A percentile compares a stretch with the other conserved stretches of the same genome.
Evolutionary conservation across 2,113 vertebrate genomes (phyloP).

Genomic region (Platichthys flesus): DNA sequence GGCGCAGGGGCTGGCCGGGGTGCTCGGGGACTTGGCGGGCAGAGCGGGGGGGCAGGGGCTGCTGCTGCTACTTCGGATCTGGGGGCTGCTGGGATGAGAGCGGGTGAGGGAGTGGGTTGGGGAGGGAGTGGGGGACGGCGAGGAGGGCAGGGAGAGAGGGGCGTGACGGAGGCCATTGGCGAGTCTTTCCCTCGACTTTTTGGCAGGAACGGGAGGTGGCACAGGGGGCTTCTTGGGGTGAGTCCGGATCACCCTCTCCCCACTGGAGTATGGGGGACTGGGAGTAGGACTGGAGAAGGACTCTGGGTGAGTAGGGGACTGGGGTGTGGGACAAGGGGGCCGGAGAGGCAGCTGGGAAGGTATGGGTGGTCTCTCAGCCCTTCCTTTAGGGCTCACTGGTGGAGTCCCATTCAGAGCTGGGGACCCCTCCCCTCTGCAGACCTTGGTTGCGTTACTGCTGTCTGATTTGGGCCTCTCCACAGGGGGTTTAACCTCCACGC

Average conservation of each 20-base stretch:
- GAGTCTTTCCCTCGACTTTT: conserved; percentile 93
- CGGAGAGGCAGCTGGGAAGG: conserved; percentile 73
- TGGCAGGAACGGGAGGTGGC: conserved; percentile 94
- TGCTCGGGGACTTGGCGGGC: conserved; percentile 82
- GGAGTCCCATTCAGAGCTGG: conserved; percentile 30
- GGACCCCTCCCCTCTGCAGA: conserved; percentile 17
- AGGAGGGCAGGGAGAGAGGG: conserved; percentile 75
- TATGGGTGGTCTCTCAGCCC: conserved; percentile 54
- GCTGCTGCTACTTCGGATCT: conserved; percentile 60
- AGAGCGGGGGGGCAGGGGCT: conserved; percentile 80
- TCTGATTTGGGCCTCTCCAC: conserved; percentile 48
- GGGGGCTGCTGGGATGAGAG: conserved; percentile 70
- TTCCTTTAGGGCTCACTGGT: conserved; percentile 57
- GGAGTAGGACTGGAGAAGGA: conserved; percentile 56
- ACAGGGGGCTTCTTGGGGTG: conserved; percentile 89
- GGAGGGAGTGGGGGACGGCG: conserved; percentile 82
- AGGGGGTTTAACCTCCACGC: conserved; percentile 35
- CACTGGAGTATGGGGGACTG: conserved; percentile 69
- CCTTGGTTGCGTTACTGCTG: conserved; percentile 25
- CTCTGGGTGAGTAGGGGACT: conserved; percentile 28
- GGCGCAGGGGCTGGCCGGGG: conserved; percentile 75
- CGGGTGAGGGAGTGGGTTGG: conserved; percentile 79
- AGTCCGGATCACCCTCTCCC: conserved; percentile 76
- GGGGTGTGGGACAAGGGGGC: conserved; percentile 34
- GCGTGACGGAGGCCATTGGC: conserved; percentile 88